Percentiles rank a stretch among this genome's conserved stretches.
These are phyloP conservation scores for Pteruthius melanotis DNA, from an alignment of 2,113 vertebrate species.

Conservation along the genomic window DNA sequence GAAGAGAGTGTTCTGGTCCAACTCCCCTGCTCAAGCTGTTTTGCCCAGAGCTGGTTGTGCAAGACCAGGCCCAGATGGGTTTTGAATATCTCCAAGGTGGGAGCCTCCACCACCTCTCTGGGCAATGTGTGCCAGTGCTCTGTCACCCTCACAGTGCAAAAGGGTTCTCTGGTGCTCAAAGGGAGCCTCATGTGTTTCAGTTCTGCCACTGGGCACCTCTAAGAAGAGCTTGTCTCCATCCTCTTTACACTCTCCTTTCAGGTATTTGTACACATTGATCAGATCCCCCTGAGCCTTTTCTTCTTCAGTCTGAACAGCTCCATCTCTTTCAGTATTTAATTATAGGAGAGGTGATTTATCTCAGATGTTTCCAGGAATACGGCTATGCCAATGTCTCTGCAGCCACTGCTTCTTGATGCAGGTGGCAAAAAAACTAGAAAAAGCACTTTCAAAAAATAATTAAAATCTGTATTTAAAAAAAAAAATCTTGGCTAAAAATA, in stretches of 20 bases:
- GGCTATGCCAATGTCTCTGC: not conserved
- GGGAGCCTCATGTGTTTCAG: not conserved
- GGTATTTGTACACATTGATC: not conserved
- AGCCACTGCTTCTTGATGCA: not conserved
- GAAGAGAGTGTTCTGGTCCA: not conserved
- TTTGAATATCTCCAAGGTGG: not conserved
- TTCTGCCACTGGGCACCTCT: not conserved
- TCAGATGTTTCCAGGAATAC: not conserved
- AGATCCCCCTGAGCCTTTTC: not conserved
- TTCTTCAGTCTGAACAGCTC: not conserved
- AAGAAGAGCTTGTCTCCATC: fast-evolving
- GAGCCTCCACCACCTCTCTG: not conserved
- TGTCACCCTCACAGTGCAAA: not conserved
- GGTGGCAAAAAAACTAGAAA: not conserved
- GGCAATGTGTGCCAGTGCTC: not conserved
- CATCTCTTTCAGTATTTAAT: not conserved
- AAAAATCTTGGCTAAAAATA: not conserved
- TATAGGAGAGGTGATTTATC: not conserved
- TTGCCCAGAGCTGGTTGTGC: not conserved
- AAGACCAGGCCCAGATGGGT: not conserved
- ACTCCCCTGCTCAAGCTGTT: no score
- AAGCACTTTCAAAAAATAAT: not conserved
- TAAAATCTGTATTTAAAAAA: not conserved
- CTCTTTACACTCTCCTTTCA: not conserved
- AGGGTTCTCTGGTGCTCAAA: not conserved